phyloP scores from a whole-genome alignment of 2,113 vertebrate species.

The Cnemophilus loriae region DNA sequence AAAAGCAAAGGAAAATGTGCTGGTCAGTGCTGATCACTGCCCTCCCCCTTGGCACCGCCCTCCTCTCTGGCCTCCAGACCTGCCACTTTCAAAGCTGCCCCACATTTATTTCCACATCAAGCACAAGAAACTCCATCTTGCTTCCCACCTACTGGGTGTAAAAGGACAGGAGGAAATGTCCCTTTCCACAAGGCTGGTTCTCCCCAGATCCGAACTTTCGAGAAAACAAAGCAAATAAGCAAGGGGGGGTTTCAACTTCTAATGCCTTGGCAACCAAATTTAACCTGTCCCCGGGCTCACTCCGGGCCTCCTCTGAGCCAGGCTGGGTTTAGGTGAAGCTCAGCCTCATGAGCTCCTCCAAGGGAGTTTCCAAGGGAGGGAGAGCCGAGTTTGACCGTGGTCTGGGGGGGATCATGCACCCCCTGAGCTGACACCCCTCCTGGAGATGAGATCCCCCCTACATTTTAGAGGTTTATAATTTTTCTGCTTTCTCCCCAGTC shows the following conservation, averaged over 20 bases:
- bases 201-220: neutral
- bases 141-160: neutral
- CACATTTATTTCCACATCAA: neutral
- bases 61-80: accelerated
- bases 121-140: neutral
- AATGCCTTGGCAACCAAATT: neutral
- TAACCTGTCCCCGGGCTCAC: neutral
- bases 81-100: neutral
- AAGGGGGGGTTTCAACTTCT: neutral
- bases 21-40: neutral
- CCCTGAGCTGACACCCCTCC: neutral
- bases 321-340: neutral
- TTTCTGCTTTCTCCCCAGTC: neutral
- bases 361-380: neutral
- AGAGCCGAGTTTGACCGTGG: accelerated
- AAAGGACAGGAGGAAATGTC: neutral
- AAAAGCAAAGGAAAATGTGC: neutral
- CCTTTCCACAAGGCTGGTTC: neutral
- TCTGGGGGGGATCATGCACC: neutral
- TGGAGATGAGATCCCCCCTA: neutral
- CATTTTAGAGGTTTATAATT: neutral
- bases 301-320: neutral
- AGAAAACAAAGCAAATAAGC: neutral
- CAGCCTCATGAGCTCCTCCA: neutral
- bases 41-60: accelerated